Percentiles rank a stretch among this genome's conserved stretches.
phyloP scores from a whole-genome alignment of 2,113 vertebrate species.

The Puma concolor region DNA sequence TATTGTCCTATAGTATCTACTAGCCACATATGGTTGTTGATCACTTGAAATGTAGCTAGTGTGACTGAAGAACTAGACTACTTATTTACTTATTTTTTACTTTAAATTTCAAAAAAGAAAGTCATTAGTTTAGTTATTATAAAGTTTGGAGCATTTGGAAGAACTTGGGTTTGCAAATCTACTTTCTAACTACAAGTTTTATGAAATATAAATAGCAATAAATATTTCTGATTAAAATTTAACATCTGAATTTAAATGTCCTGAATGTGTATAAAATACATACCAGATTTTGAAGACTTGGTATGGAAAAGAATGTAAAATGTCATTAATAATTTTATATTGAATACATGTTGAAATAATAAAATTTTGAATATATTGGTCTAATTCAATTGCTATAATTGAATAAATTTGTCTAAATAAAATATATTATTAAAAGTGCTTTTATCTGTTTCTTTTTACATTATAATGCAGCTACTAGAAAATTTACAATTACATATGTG shows the following conservation, averaged over 20 bases:
- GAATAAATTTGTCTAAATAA: not conserved
- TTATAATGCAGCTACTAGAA: conserved; percentile 24
- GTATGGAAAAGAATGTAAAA: not conserved
- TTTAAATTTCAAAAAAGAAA: not conserved
- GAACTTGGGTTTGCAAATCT: not conserved
- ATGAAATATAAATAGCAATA: not conserved
- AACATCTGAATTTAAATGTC: not conserved
- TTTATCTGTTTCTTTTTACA: not conserved
- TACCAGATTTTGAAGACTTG: not conserved
- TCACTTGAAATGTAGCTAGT: not conserved
- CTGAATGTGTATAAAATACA: not conserved
- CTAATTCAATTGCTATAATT: not conserved
- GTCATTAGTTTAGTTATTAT: not conserved
- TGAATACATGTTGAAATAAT: conserved; percentile 9
- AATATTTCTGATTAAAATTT: conserved; percentile 6
- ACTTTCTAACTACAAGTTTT: not conserved
- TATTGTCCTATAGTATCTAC: not conserved
- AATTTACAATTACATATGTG: not conserved
- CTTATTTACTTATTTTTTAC: not conserved
- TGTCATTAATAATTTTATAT: not conserved
- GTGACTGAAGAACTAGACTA: not conserved
- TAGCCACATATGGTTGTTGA: not conserved
- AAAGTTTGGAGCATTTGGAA: not conserved
- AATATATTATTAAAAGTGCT: not conserved
- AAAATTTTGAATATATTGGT: not conserved